phyloP scores from a whole-genome alignment of 2,113 vertebrate genomes.

The Myotis lucifugus region DNA sequence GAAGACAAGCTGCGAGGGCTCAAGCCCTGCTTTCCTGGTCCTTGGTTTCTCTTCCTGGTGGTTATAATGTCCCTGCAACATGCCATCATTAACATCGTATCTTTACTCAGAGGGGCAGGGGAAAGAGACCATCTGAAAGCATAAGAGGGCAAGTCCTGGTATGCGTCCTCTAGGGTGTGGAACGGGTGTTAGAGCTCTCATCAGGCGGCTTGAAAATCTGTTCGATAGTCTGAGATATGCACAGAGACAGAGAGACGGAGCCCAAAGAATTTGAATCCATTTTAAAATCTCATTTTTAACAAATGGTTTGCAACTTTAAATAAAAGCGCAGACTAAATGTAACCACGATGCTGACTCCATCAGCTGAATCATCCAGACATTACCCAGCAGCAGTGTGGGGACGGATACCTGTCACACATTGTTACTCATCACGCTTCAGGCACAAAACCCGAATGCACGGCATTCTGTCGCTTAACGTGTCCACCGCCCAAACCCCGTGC shows the following conservation, averaged over 20 bases:
- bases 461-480: neutral
- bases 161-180: neutral
- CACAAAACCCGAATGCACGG: neutral
- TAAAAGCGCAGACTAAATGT: neutral
- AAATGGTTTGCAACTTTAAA: neutral
- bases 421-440: neutral
- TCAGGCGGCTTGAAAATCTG: neutral
- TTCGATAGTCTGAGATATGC: neutral
- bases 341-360: neutral
- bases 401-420: neutral
- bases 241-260: fast-evolving
- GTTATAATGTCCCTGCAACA: neutral
- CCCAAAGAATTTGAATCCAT: no score
- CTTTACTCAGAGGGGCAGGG: neutral
- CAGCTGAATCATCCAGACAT: neutral
- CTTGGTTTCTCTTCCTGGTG: neutral
- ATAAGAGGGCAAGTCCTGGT: neutral
- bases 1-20: neutral
- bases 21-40: neutral
- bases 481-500: no score
- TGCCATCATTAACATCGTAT: neutral
- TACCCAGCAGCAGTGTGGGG: neutral
- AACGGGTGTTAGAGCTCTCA: neutral
- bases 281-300: neutral
- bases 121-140: neutral